Evolutionary conservation across 2,888 invertebrate species (phyloP), one percentile per base, ranked within the genome.

Genomic region (Pristionchus japonicus): DNA sequence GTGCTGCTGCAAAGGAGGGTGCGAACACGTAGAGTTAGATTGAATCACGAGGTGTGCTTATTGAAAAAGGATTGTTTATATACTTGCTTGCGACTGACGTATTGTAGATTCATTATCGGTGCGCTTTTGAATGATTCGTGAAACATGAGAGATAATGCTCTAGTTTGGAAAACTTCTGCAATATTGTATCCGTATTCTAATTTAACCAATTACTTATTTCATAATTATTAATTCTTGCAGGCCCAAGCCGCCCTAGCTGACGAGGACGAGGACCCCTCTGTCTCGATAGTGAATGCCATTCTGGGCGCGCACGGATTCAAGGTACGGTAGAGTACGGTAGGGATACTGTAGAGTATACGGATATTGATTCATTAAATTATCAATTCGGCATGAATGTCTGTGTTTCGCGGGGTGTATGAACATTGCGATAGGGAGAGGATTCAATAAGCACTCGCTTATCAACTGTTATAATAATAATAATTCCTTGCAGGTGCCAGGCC

Each of bases 221-320:
- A n/a, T 57, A n/a, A 57, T 23, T 20, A 52, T 17, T 57, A 57
- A 57, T 57, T 7, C n/a, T n/a, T n/a, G 23, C 64, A 67, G 64
- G 64, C 64, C 3, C 37, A 77, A 31, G 34, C 15, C 31, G 34
- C 31, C 31, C 27, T 27, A 3, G 77, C 77, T 9, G 43, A 43
- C 3, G n/a, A 40, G 40, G 77, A 77, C 40, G 77, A 77, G 40
- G 77, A 77, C 43, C 77, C 77, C n/a, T 47, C 43, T 43, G 77
- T 77, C n/a, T 43, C 77, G 13, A 77, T 77, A n/a, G 77, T 77
- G 15, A 77, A 77, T 9, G 40, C 77, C 43, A 77, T 77, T 13
- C 77, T 77, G 23, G 77, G 77, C 7, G 77, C 77, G 34, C 77
- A 77, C 47, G 77, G 77, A 47, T 77, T 77, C 77, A 77, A 43